Evolutionary conservation across 2,797 vertebrate genomes (phyloP), one percentile per base, ranked within the genome.

Genomic region (Siniperca scherzeri): DNA sequence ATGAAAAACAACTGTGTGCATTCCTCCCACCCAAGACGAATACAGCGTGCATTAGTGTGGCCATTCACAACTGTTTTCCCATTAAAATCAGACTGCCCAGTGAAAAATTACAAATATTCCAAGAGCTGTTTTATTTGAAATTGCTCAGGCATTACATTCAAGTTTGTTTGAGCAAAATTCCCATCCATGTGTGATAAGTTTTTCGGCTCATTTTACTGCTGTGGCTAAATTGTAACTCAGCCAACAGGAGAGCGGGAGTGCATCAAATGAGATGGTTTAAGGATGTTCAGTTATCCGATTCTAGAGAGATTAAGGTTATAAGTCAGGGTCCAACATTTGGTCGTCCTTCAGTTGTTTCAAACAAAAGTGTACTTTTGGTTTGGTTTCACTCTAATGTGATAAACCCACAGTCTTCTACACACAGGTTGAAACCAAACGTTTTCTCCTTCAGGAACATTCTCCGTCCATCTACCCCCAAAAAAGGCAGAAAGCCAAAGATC

Each of bases 11-110:
- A 93, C 92, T 85, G 79, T 46, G 70, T 77, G 50, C 83, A 65
- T 83, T 70, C 42, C 85, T 88, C 91, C 94, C 89, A 88, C 87
- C 89, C 88, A 91, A 84, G 85, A 85, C 0, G 79, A 93, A 88
- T 36, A 83, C 88, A 90, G 87, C 57, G 3, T 74, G 80, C 74
- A 77, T 82, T 87, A 88, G 56, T 52, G 66, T 82, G 81, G 86
- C 78, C 87, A 65, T 86, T 90, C 74, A 46, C 81, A 81, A 91
- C 81, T 38, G 61, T 79, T 90, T 89, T 88, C 74, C 82, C 65
- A 56, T 90, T 89, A 89, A 86, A 86, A 89, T 74, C 79, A 0
- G 9, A 42, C 17, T 0, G 64, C 62, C 80, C 61, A 9, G 25
- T 86, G 87, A 91, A 84, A 91, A 89, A 84, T 87, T 36, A 46